Base-by-base conservation (phyloP, 2,888 invertebrate species). In the Conops quadrifasciatus region DNA sequence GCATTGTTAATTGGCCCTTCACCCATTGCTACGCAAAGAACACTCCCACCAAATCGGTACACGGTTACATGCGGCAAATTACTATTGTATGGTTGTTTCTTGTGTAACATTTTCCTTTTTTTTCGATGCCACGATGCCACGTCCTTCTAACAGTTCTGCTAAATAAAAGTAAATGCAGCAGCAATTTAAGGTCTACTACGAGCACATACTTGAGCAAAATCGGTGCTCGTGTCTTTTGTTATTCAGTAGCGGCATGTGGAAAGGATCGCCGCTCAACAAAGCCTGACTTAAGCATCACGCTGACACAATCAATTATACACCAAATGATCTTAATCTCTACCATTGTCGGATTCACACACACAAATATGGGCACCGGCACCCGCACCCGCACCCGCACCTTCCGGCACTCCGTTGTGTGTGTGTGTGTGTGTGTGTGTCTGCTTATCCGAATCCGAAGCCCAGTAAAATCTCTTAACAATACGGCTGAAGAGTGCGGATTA, bases 271-370 rank as follows among this genome's bases (percentile, higher is more conserved):
- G 60, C 60, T 47, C 49, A 49, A 68, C 67, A 68, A 68, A 68
- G 68, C 28, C 28, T 67, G 67, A 67, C 58, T 67, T 67, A 58
- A 67, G 58, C 67, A 68, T 51, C 68, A 66, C 67, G 68, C 71
- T 80, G 80, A 81, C 79, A 80, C 77, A 78, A 80, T 75, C 81
- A 81, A 81, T 81, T 81, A 81, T 78, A 78, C 77, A 75, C 58
- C 74, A 70, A 71, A 73, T 70, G 71, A 64, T 71, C 66, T 63
- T 74, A 75, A 75, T 74, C 75, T 70, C 70, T 59, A 58, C 60
- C 69, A 56, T 60, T 53, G n/a, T 49, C 16, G 1, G 16, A 53
- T 9, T 28, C 26, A 7, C 26, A 58, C 67, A 67, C 47, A 67
- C 43, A 51, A 47, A 56, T 63, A 24, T 30, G 47, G 1, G 13